A percentile compares a stretch with the other conserved stretches of the same genome.
These are phyloP conservation scores for Rhinolophus sinicus DNA, from an alignment of 2,113 vertebrate genomes.

Conservation along the genomic window DNA sequence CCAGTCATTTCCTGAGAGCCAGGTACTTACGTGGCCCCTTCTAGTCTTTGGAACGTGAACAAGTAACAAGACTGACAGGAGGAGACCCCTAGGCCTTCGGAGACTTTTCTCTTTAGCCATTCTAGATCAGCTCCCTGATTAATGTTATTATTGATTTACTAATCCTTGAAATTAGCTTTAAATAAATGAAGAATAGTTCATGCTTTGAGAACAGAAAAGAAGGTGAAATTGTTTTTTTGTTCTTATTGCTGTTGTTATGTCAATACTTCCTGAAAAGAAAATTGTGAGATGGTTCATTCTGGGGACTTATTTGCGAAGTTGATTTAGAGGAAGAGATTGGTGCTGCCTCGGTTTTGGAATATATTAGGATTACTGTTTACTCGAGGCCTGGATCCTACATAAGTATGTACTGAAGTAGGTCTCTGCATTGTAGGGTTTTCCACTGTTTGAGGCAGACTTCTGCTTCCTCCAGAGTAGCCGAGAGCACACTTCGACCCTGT, in stretches of 20 bases:
- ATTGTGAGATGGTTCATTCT: background rate
- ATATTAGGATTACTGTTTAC: background rate
- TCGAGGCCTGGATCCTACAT: background rate
- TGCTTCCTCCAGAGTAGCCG: background rate
- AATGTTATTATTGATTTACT: background rate
- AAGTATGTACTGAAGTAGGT: background rate
- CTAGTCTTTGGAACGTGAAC: background rate
- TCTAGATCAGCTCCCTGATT: background rate
- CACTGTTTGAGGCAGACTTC: background rate
- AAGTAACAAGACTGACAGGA: too few species aligned
- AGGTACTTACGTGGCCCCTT: background rate
- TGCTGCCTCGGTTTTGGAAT: background rate
- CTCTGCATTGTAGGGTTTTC: background rate
- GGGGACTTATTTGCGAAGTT: background rate
- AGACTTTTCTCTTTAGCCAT: background rate
- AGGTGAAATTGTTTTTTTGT: background rate
- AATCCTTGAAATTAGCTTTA: background rate
- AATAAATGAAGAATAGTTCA: background rate
- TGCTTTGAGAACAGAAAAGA: background rate
- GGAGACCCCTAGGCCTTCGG: background rate
- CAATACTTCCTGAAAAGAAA: slow-evolving; percentile 5
- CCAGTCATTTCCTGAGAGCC: background rate
- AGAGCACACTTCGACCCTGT: background rate
- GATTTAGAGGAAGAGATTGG: background rate
- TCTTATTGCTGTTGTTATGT: background rate